A percentile compares a stretch with the other conserved stretches of the same genome.
Evolutionary conservation across 1,140 invertebrate species (phyloP).

Genomic region (Hylaeus anthracinus): DNA sequence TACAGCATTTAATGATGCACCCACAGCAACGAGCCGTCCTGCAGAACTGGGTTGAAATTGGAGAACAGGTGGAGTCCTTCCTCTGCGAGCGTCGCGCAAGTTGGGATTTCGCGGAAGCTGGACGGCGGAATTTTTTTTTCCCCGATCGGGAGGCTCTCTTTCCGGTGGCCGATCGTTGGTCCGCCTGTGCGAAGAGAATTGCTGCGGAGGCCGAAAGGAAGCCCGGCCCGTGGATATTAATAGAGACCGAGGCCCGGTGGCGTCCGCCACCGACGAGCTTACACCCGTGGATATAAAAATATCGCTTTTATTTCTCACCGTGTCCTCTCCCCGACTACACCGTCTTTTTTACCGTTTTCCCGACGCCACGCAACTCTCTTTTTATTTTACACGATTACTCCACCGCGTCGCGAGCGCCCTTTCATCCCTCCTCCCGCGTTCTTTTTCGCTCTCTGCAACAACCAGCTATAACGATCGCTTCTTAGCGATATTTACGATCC

Average conservation of each 20-base stretch:
- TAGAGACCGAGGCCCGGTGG: slow-evolving; percentile 76
- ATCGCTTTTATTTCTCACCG: slow-evolving; percentile 74
- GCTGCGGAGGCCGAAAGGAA: slow-evolving; percentile 66
- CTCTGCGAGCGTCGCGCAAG: not conserved
- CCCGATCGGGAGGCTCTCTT: slow-evolving; percentile 29
- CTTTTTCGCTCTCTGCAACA: no score
- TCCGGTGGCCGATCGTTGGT: slow-evolving; percentile 44
- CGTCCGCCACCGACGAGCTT: slow-evolving; percentile 69
- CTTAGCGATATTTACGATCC: no score
- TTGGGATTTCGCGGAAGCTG: slow-evolving; percentile 1
- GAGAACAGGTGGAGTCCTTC: not conserved
- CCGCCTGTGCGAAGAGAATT: slow-evolving; percentile 54
- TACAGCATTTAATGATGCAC: no score
- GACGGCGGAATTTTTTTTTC: not conserved
- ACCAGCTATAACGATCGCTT: no score
- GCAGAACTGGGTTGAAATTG: no score
- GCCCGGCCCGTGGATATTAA: slow-evolving; percentile 77
- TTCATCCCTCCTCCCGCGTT: not conserved
- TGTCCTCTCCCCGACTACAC: slow-evolving; percentile 40
- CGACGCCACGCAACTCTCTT: slow-evolving; percentile 4
- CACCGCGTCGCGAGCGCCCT: not conserved
- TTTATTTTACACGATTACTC: slow-evolving; percentile 31
- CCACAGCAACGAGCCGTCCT: no score
- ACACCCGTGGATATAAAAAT: slow-evolving; percentile 77
- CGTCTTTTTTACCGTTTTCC: slow-evolving; percentile 31